These are phyloP conservation scores for Actenoides hombroni DNA, from an alignment of 2,113 vertebrate genomes.

Conservation along the genomic window DNA sequence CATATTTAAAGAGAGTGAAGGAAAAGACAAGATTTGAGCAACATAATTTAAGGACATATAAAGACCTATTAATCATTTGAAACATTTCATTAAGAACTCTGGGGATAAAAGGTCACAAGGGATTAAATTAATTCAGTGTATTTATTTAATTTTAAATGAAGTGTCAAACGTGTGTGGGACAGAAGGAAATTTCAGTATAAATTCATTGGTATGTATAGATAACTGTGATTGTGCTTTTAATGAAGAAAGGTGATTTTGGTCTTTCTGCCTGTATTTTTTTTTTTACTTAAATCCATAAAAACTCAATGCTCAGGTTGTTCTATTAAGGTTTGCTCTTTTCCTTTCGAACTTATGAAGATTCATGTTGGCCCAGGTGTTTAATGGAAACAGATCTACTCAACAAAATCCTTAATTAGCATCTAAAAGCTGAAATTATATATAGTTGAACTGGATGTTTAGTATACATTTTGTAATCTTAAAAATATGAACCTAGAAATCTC, in stretches of 20 bases:
- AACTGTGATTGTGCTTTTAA: neutral
- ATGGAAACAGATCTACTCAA: neutral
- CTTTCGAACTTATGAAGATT: neutral
- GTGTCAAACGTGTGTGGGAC: neutral
- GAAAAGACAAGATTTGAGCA: neutral
- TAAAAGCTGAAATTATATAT: neutral
- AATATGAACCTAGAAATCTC: neutral
- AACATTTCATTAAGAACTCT: neutral
- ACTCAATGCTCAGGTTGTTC: neutral
- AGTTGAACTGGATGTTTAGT: neutral
- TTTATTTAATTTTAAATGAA: neutral
- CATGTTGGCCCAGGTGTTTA: neutral
- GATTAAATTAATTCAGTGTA: neutral
- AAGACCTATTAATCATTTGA: constrained; percentile 24
- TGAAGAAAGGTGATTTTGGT: accelerated
- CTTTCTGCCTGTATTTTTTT: neutral
- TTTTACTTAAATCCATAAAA: neutral
- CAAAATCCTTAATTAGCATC: neutral
- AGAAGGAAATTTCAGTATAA: neutral
- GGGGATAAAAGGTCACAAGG: neutral
- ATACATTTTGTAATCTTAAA: neutral
- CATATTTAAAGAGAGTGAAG: neutral
- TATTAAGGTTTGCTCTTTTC: neutral
- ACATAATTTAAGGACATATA: neutral
- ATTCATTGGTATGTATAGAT: neutral